Evolutionary conservation across 2,797 vertebrate species (phyloP).

Genomic region (Sebastes steindachneri): DNA sequence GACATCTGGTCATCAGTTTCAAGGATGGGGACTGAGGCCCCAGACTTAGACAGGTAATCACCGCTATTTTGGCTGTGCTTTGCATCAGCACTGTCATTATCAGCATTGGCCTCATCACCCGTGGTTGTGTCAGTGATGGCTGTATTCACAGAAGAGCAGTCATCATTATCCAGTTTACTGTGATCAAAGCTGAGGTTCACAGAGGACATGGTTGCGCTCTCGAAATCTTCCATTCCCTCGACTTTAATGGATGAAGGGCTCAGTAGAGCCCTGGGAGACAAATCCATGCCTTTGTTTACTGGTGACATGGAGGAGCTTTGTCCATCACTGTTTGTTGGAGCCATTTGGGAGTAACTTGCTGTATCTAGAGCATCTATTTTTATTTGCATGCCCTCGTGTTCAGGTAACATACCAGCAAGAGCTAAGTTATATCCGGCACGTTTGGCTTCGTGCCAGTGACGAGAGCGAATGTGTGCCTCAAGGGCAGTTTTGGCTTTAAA

Average conservation of each 20-base stretch:
- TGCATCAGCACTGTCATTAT: constrained; percentile 94
- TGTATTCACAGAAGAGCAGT: constrained; percentile 99
- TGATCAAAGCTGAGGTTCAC: constrained; percentile 97
- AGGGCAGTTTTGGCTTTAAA: constrained; percentile 99
- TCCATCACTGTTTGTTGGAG: constrained; percentile 87
- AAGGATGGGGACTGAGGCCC: constrained; percentile 86
- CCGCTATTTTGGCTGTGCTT: constrained; percentile 89
- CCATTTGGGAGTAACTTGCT: constrained; percentile 89
- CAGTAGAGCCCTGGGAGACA: constrained; percentile 93
- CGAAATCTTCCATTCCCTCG: constrained; percentile 97
- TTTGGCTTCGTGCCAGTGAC: constrained; percentile 99
- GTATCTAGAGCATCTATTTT: constrained; percentile 94
- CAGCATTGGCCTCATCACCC: constrained; percentile 95
- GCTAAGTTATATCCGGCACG: constrained; percentile 96
- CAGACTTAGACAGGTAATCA: constrained; percentile 93
- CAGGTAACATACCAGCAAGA: constrained; percentile 91
- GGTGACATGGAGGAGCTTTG: constrained; percentile 97
- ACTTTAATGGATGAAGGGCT: constrained; percentile 99
- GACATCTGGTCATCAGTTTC: constrained; percentile 98
- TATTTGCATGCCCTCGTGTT: constrained; percentile 92
- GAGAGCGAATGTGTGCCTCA: constrained; percentile 97
- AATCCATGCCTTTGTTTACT: constrained; percentile 92
- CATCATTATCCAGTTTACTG: constrained; percentile 96
- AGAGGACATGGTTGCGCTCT: constrained; percentile 94
- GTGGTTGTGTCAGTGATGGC: constrained; percentile 99